phyloP scores from a whole-genome alignment of 2,113 vertebrate genomes.

The Cyprinodon variegatus region DNA sequence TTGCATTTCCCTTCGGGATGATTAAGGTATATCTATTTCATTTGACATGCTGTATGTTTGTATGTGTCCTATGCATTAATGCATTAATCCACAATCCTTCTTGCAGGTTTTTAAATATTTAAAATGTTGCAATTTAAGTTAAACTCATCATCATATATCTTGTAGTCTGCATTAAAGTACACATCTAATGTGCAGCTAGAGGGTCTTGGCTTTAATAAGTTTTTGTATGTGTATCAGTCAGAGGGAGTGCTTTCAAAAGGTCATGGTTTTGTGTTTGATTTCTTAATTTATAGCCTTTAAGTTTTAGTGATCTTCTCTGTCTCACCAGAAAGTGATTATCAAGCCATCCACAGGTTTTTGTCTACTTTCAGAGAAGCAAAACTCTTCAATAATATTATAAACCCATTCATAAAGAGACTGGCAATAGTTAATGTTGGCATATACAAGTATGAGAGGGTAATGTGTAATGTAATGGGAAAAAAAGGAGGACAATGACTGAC shows the following conservation, averaged over 20 bases:
- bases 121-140: background rate
- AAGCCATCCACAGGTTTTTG: constrained; percentile 35
- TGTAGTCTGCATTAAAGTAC: constrained; percentile 18
- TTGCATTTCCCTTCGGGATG: too few relatives aligned
- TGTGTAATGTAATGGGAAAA: background rate
- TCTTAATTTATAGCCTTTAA: constrained; percentile 14
- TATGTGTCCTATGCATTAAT: too few relatives aligned
- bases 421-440: constrained; percentile 32
- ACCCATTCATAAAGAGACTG: constrained; percentile 11
- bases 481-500: constrained; percentile 33
- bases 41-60: too few relatives aligned
- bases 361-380: constrained; percentile 38
- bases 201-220: constrained; percentile 28
- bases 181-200: constrained; percentile 10
- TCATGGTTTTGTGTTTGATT: constrained; percentile 8
- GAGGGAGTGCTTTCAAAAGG: constrained; percentile 5
- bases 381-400: constrained; percentile 40
- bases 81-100: background rate
- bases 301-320: constrained; percentile 33
- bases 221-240: constrained; percentile 8
- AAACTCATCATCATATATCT: constrained; percentile 2
- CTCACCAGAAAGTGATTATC: constrained; percentile 39
- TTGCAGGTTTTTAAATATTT: too few relatives aligned
- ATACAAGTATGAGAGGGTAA: background rate
- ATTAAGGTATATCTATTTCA: too few relatives aligned